Evolutionary conservation across 2,797 vertebrate genomes (phyloP).

Genomic region (Anguilla obscura): DNA sequence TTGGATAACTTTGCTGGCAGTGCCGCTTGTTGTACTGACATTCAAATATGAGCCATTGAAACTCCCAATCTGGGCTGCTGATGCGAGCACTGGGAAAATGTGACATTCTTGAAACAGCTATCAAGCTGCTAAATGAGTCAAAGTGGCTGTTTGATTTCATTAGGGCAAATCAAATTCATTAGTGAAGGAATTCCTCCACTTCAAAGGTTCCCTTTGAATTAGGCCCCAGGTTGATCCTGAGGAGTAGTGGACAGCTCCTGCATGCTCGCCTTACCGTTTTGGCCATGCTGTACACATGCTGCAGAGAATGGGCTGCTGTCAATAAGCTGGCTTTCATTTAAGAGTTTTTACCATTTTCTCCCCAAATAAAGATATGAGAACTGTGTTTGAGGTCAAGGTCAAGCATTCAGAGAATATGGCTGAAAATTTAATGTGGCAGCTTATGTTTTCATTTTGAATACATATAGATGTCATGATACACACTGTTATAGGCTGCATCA

Average conservation of each 20-base stretch:
- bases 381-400: not conserved
- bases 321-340: not conserved
- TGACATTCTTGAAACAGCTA: conserved; percentile 42
- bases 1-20: not conserved
- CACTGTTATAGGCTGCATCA: not conserved
- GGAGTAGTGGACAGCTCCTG: not conserved
- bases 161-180: conserved; percentile 39
- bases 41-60: conserved; percentile 13
- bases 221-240: conserved; percentile 1
- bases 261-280: not conserved
- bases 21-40: not conserved
- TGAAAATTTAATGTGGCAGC: not conserved
- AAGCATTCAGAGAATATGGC: not conserved
- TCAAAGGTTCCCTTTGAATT: conserved; percentile 23
- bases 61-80: conserved; percentile 25
- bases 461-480: not conserved
- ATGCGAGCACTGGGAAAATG: conserved; percentile 23
- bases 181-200: conserved; percentile 21
- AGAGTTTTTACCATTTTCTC: not conserved
- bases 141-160: conserved; percentile 34
- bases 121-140: conserved; percentile 26
- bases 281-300: not conserved
- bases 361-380: not conserved
- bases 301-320: not conserved
- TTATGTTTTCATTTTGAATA: not conserved